Evolutionary conservation across 1,140 invertebrate species (phyloP).

Genomic region (Penaeus indicus): DNA sequence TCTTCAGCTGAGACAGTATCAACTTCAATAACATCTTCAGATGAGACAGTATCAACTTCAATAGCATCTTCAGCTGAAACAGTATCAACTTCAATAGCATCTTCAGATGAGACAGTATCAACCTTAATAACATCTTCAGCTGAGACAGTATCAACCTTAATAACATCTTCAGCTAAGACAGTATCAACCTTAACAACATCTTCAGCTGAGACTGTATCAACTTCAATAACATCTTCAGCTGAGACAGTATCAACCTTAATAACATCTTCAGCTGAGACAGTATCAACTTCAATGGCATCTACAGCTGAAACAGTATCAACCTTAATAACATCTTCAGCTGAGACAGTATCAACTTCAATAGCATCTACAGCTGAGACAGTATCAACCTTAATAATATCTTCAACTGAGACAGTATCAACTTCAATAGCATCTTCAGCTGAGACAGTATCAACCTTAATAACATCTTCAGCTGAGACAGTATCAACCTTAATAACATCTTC

Average conservation of each 20-base stretch:
- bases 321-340: neutral
- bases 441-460: too few species aligned
- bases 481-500: too few species aligned
- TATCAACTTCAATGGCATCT: neutral
- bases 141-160: neutral
- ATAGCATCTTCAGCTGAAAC: too few species aligned
- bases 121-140: neutral
- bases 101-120: neutral
- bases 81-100: neutral
- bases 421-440: too few species aligned
- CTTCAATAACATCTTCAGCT: neutral
- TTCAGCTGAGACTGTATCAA: conserved; percentile 15
- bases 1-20: too few species aligned
- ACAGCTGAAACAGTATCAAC: neutral
- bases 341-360: neutral
- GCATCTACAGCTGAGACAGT: neutral
- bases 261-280: neutral
- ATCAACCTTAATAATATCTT: neutral
- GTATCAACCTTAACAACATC: neutral
- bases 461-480: too few species aligned
- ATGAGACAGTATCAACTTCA: neutral
- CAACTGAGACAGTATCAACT: neutral
- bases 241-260: neutral
- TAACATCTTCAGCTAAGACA: neutral
- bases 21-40: too few species aligned